Conservation (phyloP, 2,888 invertebrate species). For the Dryocosmus kuriphilus region DNA sequence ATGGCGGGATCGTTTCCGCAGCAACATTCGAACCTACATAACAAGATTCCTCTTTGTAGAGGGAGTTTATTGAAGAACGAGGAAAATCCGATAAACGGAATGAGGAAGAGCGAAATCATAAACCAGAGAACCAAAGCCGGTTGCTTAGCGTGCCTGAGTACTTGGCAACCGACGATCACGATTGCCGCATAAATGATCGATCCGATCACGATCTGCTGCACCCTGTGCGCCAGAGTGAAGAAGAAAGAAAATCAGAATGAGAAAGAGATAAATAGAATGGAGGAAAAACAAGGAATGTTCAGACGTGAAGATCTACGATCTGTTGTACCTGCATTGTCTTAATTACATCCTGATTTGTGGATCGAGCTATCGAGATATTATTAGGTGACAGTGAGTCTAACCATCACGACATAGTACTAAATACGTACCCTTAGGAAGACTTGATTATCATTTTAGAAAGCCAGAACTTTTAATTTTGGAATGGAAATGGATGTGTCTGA, state of each 20-base stretch:
- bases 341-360: not conserved
- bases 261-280: constrained; percentile 27
- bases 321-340: not conserved
- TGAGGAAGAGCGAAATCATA: constrained; percentile 34
- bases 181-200: constrained; percentile 51
- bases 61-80: constrained; percentile 28
- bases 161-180: constrained; percentile 48
- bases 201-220: constrained; percentile 47
- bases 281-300: constrained; percentile 21
- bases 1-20: constrained; percentile 18
- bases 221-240: constrained; percentile 39
- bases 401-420: not conserved
- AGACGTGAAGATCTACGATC: not conserved
- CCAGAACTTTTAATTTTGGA: not conserved
- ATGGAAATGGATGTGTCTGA: too few relatives aligned
- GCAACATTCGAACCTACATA: constrained; percentile 17
- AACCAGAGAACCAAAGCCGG: constrained; percentile 15
- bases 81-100: constrained; percentile 27
- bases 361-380: not conserved
- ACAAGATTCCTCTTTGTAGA: constrained; percentile 19
- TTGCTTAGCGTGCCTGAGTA: constrained; percentile 29
- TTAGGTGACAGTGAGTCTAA: not conserved
- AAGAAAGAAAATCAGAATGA: constrained; percentile 38
- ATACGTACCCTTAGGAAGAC: not conserved
- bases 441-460: not conserved